Evolutionary conservation across 2,113 vertebrate species (phyloP).

Genomic region (Eurypyga helias): DNA sequence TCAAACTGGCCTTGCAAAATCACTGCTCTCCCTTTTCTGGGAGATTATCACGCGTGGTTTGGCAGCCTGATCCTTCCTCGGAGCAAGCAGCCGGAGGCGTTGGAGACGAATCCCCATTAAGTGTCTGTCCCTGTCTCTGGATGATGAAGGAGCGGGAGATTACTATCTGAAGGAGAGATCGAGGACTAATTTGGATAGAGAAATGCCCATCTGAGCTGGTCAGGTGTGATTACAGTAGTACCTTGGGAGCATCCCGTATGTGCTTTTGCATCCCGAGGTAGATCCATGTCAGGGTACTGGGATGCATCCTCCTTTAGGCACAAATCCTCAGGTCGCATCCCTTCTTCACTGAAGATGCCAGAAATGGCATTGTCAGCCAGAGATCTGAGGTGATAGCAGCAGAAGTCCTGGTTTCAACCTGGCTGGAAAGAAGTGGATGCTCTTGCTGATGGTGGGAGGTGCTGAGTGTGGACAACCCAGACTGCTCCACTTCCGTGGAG

Average conservation of each 20-base stretch:
- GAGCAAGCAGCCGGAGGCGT: not conserved
- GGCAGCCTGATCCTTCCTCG: not conserved
- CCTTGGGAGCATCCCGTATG: rapidly evolving
- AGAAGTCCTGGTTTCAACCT: not conserved
- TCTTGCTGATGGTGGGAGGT: rapidly evolving
- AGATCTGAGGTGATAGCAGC: not conserved
- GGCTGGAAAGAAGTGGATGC: not conserved
- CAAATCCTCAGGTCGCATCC: not conserved
- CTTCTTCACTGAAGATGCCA: not conserved
- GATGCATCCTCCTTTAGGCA: not conserved
- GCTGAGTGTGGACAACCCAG: not conserved
- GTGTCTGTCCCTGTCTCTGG: not conserved
- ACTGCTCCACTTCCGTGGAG: not conserved
- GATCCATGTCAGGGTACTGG: not conserved
- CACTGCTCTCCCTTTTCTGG: not conserved
- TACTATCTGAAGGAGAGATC: not conserved
- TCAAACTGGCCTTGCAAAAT: not conserved
- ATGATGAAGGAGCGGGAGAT: not conserved
- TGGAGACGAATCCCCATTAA: not conserved
- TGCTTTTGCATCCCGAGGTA: not conserved
- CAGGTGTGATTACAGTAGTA: rapidly evolving
- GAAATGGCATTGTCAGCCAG: not conserved
- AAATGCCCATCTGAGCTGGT: not conserved
- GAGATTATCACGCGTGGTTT: not conserved
- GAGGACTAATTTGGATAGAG: not conserved